These are phyloP conservation scores for Poeciliopsis presidionis DNA, from an alignment of 2,797 vertebrate species.

Conservation along the genomic window DNA sequence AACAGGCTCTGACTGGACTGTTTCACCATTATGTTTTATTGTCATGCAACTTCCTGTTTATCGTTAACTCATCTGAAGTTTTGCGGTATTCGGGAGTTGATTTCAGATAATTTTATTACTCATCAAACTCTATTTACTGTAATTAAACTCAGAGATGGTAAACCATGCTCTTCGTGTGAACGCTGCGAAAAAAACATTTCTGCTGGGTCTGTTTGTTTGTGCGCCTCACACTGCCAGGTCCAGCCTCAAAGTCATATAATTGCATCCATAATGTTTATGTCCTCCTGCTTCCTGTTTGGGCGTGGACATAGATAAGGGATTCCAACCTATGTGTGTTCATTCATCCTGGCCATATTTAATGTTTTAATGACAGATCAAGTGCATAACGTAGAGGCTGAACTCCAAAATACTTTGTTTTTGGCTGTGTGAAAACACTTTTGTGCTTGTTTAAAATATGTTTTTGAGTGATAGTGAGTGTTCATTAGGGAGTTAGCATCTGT, in stretches of 20 bases:
- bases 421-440: slow-evolving; percentile 1
- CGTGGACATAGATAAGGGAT: slow-evolving; percentile 70
- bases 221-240: slow-evolving; percentile 42
- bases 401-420: slow-evolving; percentile 1
- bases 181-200: slow-evolving; percentile 24
- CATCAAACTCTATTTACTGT: background rate
- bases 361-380: background rate
- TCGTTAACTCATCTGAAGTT: slow-evolving; percentile 2
- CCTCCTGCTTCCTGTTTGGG: slow-evolving; percentile 73
- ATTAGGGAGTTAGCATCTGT: slow-evolving; percentile 67
- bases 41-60: slow-evolving; percentile 4
- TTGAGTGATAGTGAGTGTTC: slow-evolving; percentile 13
- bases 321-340: slow-evolving; percentile 54
- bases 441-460: slow-evolving; percentile 9
- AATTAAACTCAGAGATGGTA: background rate
- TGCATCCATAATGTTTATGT: slow-evolving; percentile 76
- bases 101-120: slow-evolving; percentile 1
- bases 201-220: slow-evolving; percentile 58
- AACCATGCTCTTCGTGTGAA: slow-evolving; percentile 7
- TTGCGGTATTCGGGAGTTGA: background rate
- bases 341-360: background rate
- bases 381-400: slow-evolving; percentile 15
- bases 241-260: slow-evolving; percentile 58
- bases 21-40: background rate
- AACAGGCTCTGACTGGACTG: background rate